A percentile compares a stretch with the other conserved stretches of the same genome.
phyloP scores from a whole-genome alignment of 1,140 invertebrate genomes.

The Aphelenchoides fujianensis region DNA sequence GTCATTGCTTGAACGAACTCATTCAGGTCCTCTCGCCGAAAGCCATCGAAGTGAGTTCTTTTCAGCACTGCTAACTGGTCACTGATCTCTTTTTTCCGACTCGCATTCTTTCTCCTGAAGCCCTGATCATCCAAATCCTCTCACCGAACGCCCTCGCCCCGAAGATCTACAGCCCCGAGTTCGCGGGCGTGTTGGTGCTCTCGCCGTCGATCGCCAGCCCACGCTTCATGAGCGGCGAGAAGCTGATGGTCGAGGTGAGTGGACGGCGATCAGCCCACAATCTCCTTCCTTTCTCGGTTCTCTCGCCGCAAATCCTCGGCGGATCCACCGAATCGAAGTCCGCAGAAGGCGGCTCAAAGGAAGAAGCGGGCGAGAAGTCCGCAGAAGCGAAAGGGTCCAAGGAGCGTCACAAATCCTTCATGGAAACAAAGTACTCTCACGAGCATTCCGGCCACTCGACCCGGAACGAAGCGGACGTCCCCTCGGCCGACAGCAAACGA shows the following conservation, averaged over 20 bases:
- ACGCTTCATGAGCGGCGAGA: constrained; percentile 20
- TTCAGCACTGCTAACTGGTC: background rate
- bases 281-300: too few relatives aligned
- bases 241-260: constrained; percentile 25
- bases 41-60: constrained; percentile 20
- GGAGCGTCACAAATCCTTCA: too few relatives aligned
- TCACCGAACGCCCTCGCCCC: background rate
- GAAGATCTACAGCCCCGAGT: background rate
- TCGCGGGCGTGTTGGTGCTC: background rate
- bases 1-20: too few relatives aligned
- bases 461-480: too few relatives aligned
- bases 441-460: too few relatives aligned
- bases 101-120: constrained; percentile 25
- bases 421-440: too few relatives aligned
- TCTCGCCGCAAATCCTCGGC: constrained; percentile 22
- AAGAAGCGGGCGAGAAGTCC: too few relatives aligned
- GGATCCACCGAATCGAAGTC: constrained; percentile 1
- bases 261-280: too few relatives aligned
- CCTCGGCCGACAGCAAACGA: too few relatives aligned
- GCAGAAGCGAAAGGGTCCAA: too few relatives aligned
- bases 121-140: constrained; percentile 16
- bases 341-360: background rate
- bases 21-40: constrained; percentile 28
- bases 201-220: too few relatives aligned
- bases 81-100: background rate